Evolutionary conservation across 2,113 vertebrate species (phyloP), one percentile per base, ranked within the genome.

Genomic region (Coptodon rendalli): DNA sequence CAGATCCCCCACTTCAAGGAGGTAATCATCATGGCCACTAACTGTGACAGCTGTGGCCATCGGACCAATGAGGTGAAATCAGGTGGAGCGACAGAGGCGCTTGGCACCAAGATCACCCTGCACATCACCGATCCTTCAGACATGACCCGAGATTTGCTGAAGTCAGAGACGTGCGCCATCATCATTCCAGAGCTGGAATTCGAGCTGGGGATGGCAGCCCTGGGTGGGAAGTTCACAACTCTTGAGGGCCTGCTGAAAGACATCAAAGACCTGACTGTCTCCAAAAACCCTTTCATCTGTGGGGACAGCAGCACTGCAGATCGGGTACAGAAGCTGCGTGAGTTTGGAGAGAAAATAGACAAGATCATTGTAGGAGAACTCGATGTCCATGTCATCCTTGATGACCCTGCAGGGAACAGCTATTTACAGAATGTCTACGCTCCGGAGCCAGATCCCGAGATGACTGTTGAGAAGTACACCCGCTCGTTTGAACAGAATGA

Each of bases 1-100:
- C 97, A 98, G 94, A 99, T 99, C 90, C 98, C 98, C 0, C 98
- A 99, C 93, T 99, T 99, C 90, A 99, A 99, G 89, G 98, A 99
- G 19, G 98, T 99, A 59, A 94, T 99, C 80, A 99, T 99, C 94
- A 99, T 99, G 98, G 98, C 98, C 54, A 99, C 98, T 0, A 98
- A 97, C 95, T 99, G 98, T 0, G 98, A 99, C 82, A 93, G 94
- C 83, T 99, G 98, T 1, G 97, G 98, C 68, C 97, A 98, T 89
- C 96, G 98, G 61, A 99, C 98, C 17, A 99, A 99, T 0, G 98
- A 99, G 93, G 96, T 97, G 16, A 99, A 99, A 80, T 98, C 98
- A 0, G 98, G 99, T 22, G 99, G 98, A 1, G 98, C 97, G 0
- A 98, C 98, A 0, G 99, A 99, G 53, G 90, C 96, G 0, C 90